Base-by-base conservation (phyloP, 2,797 vertebrate species). In the Onychomys arenicola region DNA sequence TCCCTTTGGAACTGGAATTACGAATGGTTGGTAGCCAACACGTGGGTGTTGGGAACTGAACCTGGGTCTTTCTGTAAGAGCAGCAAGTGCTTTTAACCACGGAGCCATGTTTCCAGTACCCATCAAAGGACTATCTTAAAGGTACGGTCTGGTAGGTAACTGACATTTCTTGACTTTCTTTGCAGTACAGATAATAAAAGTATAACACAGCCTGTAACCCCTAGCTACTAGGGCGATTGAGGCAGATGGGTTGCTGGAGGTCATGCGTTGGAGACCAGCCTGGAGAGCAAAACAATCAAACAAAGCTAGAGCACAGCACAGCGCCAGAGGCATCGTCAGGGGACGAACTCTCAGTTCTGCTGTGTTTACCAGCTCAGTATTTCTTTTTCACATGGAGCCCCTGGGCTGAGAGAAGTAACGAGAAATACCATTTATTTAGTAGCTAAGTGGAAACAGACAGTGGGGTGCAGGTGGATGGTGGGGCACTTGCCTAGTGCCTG, bases 101-200 rank as follows among this genome's bases (percentile, higher is more conserved):
- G 32, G 23, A 55, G 32, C 63, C 57, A 6, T 6, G 71, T 59
- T 59, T 76, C n/a, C 43, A n/a, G 63, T 17, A 12, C 63, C 83
- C 43, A 67, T 61, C 71, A 43, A 5, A 61, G 84, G 75, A 43
- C 90, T 67, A 1, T 32, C 77, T 75, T 12, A 88, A 65, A 86
- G 69, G n/a, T 19, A 52, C 0, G 3, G 25, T 61, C 37, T 69
- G 65, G 2, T 19, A 49, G 34, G 55, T 52, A 40, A 93, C 2
- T 57, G 69, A 32, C 55, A 59, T 27, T 37, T 29, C 59, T 69
- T 73, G 43, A 69, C 65, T 89, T 77, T 57, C 78, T 83, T 49
- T 89, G 23, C 4, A 37, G 83, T 43, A 65, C 0, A 95, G 77
- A 82, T 92, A 82, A 84, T 65, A 82, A 67, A 95, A 80, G 61